Base-by-base conservation (phyloP, 2,797 vertebrate genomes). In the Anisognathus igniventris region DNA sequence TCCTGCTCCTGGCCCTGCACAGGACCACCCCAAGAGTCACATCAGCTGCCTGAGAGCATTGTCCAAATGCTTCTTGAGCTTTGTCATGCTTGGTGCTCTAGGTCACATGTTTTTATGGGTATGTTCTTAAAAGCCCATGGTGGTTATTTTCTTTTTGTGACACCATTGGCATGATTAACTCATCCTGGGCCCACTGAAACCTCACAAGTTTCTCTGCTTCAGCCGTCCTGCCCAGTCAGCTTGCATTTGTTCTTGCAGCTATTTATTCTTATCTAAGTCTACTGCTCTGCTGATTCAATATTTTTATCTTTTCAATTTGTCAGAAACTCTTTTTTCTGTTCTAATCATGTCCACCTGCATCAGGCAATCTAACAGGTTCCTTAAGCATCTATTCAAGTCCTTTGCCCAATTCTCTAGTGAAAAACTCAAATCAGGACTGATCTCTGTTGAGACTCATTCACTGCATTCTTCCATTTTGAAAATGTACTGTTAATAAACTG, bases 291-390 rank as follows among this genome's bases (percentile, higher is more conserved):
- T 85, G 37, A 85, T 68, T 85, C 64, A 54, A 27, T 61, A 44
- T 58, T 47, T 90, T 66, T 78, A 75, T 30, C 44, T 89, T 82
- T 42, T 39, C 47, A 50, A 10, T 85, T 92, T 85, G 12, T 73
- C 44, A 70, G 45, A 61, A 85, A 44, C 17, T 14, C 9, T 44
- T 77, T 62, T 90, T 92, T 77, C 42, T 22, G 56, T 82, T 70
- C 47, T 45, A 50, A 53, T 56, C 51, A 24, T n/a, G 21, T 51
- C 44, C 31, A 74, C 16, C 16, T 58, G 35, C 44, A 47, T 64
- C 3, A 0, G 40, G 6, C 0, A 0, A 45, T 74, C 35, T 45
- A 83, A 15, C 13, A 71, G 9, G 45, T 68, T 90, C 9, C 16
- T 86, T 77, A 77, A 67, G 20, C 24, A 67, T 53, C 19, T 40